Evolutionary conservation across 2,113 vertebrate species (phyloP).

Genomic region (Callorhinus ursinus): DNA sequence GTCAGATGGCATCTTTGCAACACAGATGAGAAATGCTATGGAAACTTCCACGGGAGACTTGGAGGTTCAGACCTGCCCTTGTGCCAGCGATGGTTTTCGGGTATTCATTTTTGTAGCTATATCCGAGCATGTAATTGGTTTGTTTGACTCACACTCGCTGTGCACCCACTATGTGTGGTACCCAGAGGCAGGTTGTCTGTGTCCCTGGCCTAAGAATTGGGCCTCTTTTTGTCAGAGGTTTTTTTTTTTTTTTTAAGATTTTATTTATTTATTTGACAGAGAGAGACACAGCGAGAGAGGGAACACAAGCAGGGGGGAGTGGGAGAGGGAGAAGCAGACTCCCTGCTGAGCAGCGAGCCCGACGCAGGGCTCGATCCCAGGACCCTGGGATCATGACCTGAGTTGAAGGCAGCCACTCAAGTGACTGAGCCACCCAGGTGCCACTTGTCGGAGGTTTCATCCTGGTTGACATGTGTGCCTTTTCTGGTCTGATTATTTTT

Average conservation of each 20-base stretch:
- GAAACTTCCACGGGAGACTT: background rate
- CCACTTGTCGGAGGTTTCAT: background rate
- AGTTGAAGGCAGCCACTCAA: too few relatives aligned
- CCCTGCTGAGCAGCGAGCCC: too few relatives aligned
- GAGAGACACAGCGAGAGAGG: too few relatives aligned
- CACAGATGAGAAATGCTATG: background rate
- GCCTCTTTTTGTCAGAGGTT: background rate
- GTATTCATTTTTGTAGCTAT: background rate
- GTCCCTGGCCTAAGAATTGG: background rate
- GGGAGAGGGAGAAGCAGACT: too few relatives aligned
- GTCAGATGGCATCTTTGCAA: background rate
- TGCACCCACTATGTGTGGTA: background rate
- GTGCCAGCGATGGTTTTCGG: background rate
- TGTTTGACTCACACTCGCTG: background rate
- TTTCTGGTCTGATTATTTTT: background rate
- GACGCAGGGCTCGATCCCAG: too few relatives aligned
- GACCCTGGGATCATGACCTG: too few relatives aligned
- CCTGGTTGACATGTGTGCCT: background rate
- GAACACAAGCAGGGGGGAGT: too few relatives aligned
- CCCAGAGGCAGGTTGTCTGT: background rate
- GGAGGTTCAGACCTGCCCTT: background rate
- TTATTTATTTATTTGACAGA: too few relatives aligned
- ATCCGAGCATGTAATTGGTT: background rate
- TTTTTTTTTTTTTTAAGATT: background rate
- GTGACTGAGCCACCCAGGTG: too few relatives aligned